Evolutionary conservation across 2,113 vertebrate species (phyloP).

Genomic region (Rhizomys pruinosus): DNA sequence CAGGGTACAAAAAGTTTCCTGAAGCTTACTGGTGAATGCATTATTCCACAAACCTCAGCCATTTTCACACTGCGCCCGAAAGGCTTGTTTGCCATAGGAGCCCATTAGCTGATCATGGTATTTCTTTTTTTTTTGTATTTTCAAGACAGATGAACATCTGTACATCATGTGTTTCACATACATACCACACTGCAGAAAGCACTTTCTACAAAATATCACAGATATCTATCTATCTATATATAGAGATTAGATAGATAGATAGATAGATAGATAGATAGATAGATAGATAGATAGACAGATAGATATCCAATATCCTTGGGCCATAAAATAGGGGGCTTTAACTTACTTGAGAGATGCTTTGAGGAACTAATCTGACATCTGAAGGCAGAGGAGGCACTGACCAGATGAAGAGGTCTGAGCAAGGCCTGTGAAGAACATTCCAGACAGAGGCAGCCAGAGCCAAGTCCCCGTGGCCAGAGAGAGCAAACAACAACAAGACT

Average conservation of each 20-base stretch:
- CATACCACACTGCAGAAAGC: not conserved
- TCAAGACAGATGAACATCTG: slow-evolving; percentile 1
- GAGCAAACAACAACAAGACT: not conserved
- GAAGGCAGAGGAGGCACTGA: not conserved
- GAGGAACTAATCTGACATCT: not conserved
- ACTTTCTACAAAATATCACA: slow-evolving; percentile 15
- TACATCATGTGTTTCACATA: not conserved
- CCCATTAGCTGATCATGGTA: not conserved
- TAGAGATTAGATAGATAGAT: too few relatives aligned
- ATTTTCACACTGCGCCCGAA: not conserved
- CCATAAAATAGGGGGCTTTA: not conserved
- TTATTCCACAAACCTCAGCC: not conserved
- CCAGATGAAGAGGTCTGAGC: not conserved
- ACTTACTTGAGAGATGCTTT: not conserved
- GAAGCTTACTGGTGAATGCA: not conserved
- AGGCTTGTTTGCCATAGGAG: not conserved
- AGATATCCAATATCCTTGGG: not conserved
- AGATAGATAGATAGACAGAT: too few relatives aligned
- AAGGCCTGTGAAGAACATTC: slow-evolving; percentile 6
- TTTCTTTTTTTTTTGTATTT: too few relatives aligned
- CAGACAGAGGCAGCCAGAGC: not conserved
- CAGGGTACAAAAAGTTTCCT: not conserved
- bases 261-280: too few relatives aligned
- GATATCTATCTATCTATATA: too few relatives aligned
- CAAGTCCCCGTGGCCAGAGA: slow-evolving; percentile 15